Base-by-base conservation (phyloP, 2,797 vertebrate species). In the Sebastes aleutianus region DNA sequence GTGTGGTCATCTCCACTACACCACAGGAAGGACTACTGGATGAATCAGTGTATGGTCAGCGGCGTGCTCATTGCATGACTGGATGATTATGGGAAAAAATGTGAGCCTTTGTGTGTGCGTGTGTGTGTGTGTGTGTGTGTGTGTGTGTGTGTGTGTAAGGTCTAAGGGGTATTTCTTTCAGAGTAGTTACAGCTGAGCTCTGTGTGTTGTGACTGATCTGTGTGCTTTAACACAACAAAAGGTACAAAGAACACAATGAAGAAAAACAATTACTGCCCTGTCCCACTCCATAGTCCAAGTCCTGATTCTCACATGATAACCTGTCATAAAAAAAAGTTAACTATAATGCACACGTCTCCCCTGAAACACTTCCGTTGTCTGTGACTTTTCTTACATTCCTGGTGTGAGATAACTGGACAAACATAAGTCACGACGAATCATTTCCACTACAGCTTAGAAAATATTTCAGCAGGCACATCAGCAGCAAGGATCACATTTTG, bases 31-130 rank as follows among this genome's bases (percentile, higher is more conserved):
- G 70, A 20, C 56, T 67, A 62, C 53, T 32, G 74, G 57, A 34
- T 77, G 81, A 87, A 73, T 89, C 89, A 64, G 56, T 58, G 31
- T 70, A 67, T 69, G 71, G 78, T 74, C 57, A 70, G 61, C 29
- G 27, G 70, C 71, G 1, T 78, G 76, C 24, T 88, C 43, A 8
- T 12, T 62, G 74, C 75, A 83, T 87, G 83, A 79, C 84, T 80
- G 62, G 61, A 65, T 71, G 58, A 76, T 83, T 76, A 70, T 74
- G 47, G 62, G 74, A 53, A 86, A 70, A 77, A 73, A 71, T 82
- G 10, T 78, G 58, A 67, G 32, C 26, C 4, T 71, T 62, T 80
- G 47, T 71, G 36, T 53, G 26, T 64, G 47, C 27, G 68, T 53
- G 50, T 67, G 64, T 18, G 34, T 26, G 63, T 64, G 62, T 36